These are phyloP conservation scores for Pecten maximus DNA, from an alignment of 2,888 invertebrate species.

Conservation along the genomic window DNA sequence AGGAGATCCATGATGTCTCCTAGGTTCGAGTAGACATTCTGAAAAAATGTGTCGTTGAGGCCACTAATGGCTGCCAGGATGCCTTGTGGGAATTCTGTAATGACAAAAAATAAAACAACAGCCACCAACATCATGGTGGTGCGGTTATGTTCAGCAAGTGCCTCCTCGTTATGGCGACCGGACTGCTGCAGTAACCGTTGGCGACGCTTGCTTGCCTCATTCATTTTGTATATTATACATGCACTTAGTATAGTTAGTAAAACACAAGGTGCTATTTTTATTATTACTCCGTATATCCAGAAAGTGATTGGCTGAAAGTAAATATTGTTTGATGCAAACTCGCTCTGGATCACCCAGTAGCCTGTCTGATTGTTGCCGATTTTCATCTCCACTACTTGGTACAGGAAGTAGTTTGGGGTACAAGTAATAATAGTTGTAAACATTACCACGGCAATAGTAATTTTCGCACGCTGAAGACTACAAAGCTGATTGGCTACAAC, in stretches of 20 bases:
- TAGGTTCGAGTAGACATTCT: constrained; percentile 85
- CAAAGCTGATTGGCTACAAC: constrained; percentile 78
- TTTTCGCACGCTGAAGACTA: constrained; percentile 77
- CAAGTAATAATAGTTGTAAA: constrained; percentile 77
- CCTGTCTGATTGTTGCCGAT: constrained; percentile 53
- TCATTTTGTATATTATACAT: constrained; percentile 80
- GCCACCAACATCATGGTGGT: constrained; percentile 95
- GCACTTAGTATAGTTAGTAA: constrained; percentile 88
- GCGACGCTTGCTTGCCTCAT: constrained; percentile 76
- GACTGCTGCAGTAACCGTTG: constrained; percentile 77
- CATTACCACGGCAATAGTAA: constrained; percentile 76
- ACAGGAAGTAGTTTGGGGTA: constrained; percentile 80
- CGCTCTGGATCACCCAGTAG: constrained; percentile 74
- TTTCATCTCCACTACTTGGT: constrained; percentile 63
- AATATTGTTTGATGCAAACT: constrained; percentile 67
- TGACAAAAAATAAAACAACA: constrained; percentile 91
- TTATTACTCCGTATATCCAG: constrained; percentile 95
- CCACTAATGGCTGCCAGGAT: constrained; percentile 87
- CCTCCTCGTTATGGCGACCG: constrained; percentile 76
- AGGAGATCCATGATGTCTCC: constrained; percentile 94
- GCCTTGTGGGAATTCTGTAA: constrained; percentile 94
- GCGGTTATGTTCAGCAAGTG: constrained; percentile 85
- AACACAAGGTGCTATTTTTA: constrained; percentile 95
- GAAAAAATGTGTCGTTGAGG: constrained; percentile 84
- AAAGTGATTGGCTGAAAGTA: constrained; percentile 86